Percentiles rank a stretch among this genome's conserved stretches.
Evolutionary conservation across 1,140 invertebrate species (phyloP).

Genomic region (Potamilus streckersoni): DNA sequence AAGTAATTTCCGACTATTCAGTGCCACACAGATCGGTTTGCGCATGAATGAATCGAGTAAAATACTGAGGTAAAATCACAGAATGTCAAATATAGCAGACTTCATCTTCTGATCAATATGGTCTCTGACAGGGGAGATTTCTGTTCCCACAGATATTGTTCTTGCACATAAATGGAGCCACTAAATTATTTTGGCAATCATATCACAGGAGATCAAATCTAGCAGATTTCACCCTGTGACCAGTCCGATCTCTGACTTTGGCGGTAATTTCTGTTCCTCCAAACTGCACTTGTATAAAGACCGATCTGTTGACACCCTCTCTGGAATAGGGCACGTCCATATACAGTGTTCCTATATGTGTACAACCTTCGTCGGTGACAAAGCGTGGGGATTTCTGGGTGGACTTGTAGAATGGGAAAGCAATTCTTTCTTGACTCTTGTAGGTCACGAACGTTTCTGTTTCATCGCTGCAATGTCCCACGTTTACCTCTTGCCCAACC

Average conservation of each 20-base stretch:
- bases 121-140: too few species aligned
- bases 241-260: conserved; percentile 11
- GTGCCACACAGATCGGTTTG: too few species aligned
- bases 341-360: conserved; percentile 5
- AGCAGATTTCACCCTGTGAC: too few species aligned
- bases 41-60: too few species aligned
- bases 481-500: conserved; percentile 5
- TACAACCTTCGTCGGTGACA: conserved; percentile 15
- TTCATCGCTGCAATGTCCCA: conserved; percentile 2
- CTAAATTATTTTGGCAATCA: too few species aligned
- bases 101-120: too few species aligned
- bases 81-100: too few species aligned
- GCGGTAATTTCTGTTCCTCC: conserved; percentile 13
- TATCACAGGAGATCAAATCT: too few species aligned
- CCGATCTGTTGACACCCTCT: background rate
- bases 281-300: conserved; percentile 17
- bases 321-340: background rate
- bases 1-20: too few species aligned
- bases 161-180: too few species aligned
- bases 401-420: conserved; percentile 26
- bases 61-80: too few species aligned
- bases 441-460: conserved; percentile 17
- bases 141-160: too few species aligned
- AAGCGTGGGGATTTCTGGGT: background rate
- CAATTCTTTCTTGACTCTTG: conserved; percentile 9